Evolutionary conservation across 1,140 invertebrate species (phyloP).

Genomic region (Drosophila burlai): DNA sequence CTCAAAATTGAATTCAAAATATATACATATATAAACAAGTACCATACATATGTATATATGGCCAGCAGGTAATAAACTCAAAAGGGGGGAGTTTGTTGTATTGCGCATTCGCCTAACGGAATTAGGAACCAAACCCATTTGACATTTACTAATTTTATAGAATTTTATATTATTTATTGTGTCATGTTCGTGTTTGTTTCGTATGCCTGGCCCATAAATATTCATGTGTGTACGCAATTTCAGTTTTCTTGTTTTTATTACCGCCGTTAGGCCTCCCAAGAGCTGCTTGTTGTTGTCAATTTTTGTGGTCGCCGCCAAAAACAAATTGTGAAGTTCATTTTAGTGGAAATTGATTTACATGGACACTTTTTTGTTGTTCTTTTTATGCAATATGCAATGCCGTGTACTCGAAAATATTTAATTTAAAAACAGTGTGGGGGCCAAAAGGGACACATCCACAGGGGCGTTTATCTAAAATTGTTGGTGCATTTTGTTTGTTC

Average conservation of each 20-base stretch:
- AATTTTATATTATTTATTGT: conserved; percentile 83
- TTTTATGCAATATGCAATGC: conserved; percentile 38
- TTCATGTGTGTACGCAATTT: conserved; percentile 69
- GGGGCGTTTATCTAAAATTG: conserved; percentile 34
- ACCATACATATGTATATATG: not conserved
- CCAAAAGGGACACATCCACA: not conserved
- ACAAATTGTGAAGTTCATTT: conserved; percentile 71
- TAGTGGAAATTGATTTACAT: conserved; percentile 79
- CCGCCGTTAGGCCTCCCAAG: not conserved
- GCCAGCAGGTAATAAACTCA: conserved; percentile 18
- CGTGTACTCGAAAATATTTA: conserved; percentile 68
- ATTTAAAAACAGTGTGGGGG: conserved; percentile 66
- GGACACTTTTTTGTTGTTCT: conserved; percentile 48
- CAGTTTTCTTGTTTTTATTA: conserved; percentile 54
- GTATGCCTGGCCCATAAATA: conserved; percentile 65
- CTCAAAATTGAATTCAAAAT: conserved; percentile 53
- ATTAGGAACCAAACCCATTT: conserved; percentile 58
- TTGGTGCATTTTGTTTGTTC: conserved; percentile 56
- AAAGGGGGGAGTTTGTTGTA: not conserved
- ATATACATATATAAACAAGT: conserved; percentile 33
- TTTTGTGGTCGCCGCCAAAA: conserved; percentile 29
- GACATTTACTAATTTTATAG: conserved; percentile 79
- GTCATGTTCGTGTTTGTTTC: conserved; percentile 29
- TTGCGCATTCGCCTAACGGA: conserved; percentile 10
- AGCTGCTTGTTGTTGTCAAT: conserved; percentile 37